phyloP scores from a whole-genome alignment of 2,113 vertebrate species.

The Brachyhypopomus gauderio region DNA sequence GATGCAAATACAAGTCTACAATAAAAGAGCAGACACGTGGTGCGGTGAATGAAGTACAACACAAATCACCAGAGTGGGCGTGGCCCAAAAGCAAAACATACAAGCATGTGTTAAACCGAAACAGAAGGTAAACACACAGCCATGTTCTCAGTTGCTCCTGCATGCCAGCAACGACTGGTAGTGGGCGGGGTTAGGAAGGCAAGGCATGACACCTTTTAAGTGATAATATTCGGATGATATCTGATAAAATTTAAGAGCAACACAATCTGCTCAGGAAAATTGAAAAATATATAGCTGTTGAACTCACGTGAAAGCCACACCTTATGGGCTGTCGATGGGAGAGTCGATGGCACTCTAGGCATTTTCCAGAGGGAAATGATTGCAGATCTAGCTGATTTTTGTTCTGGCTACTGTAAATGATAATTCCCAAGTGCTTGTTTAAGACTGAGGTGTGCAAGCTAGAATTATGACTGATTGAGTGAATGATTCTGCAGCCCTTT shows the following conservation, averaged over 20 bases:
- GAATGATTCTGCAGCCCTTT: slow-evolving; percentile 9
- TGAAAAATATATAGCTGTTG: slow-evolving; percentile 5
- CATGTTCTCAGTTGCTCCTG: too few relatives aligned
- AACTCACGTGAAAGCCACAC: slow-evolving; percentile 2
- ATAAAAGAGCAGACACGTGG: too few relatives aligned
- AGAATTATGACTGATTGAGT: slow-evolving; percentile 39
- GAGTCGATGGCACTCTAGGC: slow-evolving; percentile 40
- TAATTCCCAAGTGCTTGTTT: slow-evolving; percentile 38
- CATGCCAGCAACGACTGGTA: too few relatives aligned
- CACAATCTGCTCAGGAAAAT: slow-evolving; percentile 2
- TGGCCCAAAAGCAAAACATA: too few relatives aligned
- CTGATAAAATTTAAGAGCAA: not conserved
- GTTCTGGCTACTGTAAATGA: slow-evolving; percentile 40
- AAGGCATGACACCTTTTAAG: too few relatives aligned
- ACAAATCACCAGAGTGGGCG: too few relatives aligned
- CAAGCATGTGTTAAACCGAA: too few relatives aligned
- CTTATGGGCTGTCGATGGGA: slow-evolving; percentile 5
- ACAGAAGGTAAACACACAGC: too few relatives aligned
- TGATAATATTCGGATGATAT: not conserved
- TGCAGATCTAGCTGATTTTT: slow-evolving; percentile 44
- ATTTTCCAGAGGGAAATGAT: slow-evolving; percentile 43
- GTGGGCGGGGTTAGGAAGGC: too few relatives aligned
- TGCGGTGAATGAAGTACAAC: too few relatives aligned
- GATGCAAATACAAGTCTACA: too few relatives aligned
- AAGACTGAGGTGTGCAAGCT: slow-evolving; percentile 37